These are phyloP conservation scores for Lucilia cuprina DNA, from an alignment of 1,140 invertebrate genomes.

Conservation along the genomic window DNA sequence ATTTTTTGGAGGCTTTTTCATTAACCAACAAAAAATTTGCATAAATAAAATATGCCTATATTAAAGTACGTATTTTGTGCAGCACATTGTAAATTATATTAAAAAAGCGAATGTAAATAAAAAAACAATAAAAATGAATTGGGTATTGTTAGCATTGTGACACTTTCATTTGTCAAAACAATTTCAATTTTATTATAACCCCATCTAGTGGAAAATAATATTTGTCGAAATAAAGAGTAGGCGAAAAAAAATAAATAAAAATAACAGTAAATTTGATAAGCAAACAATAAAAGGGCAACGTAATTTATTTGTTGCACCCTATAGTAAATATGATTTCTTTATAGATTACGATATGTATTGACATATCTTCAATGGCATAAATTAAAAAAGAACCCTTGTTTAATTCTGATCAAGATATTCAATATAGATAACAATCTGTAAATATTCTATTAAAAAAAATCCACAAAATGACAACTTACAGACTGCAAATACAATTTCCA, in stretches of 20 bases:
- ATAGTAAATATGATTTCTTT: not conserved
- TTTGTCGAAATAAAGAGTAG: not conserved
- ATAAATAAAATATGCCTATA: constrained; percentile 4
- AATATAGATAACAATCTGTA: too few relatives aligned
- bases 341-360: not conserved
- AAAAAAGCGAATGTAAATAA: not conserved
- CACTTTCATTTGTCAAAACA: constrained; percentile 17
- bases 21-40: not conserved
- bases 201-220: not conserved
- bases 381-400: too few relatives aligned
- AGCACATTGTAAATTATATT: constrained; percentile 5
- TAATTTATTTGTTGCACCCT: not conserved
- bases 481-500: too few relatives aligned
- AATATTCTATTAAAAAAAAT: too few relatives aligned
- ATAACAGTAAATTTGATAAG: constrained; percentile 2
- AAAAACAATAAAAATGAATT: not conserved
- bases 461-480: too few relatives aligned
- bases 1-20: not conserved
- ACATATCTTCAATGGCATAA: too few relatives aligned
- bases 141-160: constrained; percentile 1
- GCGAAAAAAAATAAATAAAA: not conserved
- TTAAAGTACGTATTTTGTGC: not conserved
- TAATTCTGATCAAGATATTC: too few relatives aligned
- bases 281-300: not conserved
- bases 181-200: constrained; percentile 7